These are phyloP conservation scores for Yponomeuta plumbellus DNA, from an alignment of 2,888 invertebrate species.

Conservation along the genomic window DNA sequence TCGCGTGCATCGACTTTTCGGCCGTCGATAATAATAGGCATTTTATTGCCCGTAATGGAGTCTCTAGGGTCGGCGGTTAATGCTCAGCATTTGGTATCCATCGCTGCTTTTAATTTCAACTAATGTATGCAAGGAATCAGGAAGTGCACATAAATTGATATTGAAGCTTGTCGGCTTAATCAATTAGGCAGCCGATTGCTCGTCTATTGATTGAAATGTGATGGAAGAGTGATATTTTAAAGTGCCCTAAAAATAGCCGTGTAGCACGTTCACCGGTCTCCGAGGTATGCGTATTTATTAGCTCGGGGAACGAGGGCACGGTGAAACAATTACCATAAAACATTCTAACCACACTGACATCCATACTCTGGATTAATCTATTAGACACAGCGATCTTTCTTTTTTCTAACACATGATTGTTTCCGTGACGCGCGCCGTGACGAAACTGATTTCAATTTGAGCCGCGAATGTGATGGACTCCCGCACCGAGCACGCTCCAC, in stretches of 20 bases:
- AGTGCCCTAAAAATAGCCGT: constrained; percentile 37
- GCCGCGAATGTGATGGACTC: constrained; percentile 38
- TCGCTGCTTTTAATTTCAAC: constrained; percentile 67
- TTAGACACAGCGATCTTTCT: constrained; percentile 22
- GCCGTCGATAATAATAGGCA: constrained; percentile 76
- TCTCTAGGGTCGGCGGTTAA: constrained; percentile 71
- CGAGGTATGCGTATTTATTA: constrained; percentile 18
- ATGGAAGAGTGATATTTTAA: constrained; percentile 57
- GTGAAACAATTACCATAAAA: constrained; percentile 3
- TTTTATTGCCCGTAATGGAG: constrained; percentile 75
- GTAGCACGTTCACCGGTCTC: constrained; percentile 61
- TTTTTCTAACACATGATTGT: constrained; percentile 53
- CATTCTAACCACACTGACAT: not conserved
- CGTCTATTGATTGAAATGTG: constrained; percentile 48
- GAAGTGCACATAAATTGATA: constrained; percentile 34
- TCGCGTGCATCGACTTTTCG: constrained; percentile 76
- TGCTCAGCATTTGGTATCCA: constrained; percentile 57
- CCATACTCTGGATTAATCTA: not conserved
- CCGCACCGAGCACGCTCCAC: constrained; percentile 44
- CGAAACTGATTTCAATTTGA: constrained; percentile 71
- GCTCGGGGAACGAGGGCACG: not conserved
- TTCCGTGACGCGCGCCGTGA: constrained; percentile 63
- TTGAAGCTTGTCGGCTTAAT: constrained; percentile 56
- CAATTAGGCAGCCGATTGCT: constrained; percentile 56
- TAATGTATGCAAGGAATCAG: constrained; percentile 61